A percentile compares a stretch with the other conserved stretches of the same genome.
phyloP scores from a whole-genome alignment of 1,140 invertebrate species.

The Tyrophagus putrescentiae region DNA sequence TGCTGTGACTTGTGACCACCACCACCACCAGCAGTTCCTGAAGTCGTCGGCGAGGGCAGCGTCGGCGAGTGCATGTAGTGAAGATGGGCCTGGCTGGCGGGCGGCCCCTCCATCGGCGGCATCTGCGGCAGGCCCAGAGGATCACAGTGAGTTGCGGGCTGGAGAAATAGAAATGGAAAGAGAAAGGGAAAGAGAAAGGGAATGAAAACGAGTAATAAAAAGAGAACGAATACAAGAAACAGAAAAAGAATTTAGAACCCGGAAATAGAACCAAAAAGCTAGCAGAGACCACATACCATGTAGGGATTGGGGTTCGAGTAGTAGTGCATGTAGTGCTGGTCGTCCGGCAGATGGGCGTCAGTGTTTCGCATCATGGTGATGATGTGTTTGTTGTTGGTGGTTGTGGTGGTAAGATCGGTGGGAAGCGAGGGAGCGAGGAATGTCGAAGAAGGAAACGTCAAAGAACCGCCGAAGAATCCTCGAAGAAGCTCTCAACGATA shows the following conservation, averaged over 20 bases:
- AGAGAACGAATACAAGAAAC: neutral
- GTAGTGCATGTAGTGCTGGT: conserved; percentile 2
- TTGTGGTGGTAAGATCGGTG: neutral
- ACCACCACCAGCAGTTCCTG: neutral
- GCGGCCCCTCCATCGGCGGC: neutral
- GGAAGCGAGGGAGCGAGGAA: no score
- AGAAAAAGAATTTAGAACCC: neutral
- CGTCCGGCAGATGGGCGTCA: neutral
- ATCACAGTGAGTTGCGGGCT: neutral
- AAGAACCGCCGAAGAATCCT: no score
- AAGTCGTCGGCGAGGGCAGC: neutral
- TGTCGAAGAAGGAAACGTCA: no score
- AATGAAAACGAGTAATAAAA: no score
- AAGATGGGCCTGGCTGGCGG: neutral
- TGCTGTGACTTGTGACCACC: neutral
- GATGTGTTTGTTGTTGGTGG: neutral
- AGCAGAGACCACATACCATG: neutral
- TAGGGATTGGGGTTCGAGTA: neutral
- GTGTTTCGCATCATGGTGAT: neutral
- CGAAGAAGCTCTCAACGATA: neutral
- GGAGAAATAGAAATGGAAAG: no score
- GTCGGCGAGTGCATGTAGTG: neutral
- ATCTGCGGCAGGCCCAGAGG: neutral
- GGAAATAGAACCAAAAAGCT: neutral
- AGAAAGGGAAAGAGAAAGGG: no score